A percentile compares a stretch with the other conserved stretches of the same genome.
Evolutionary conservation across 1,140 invertebrate genomes (phyloP).

Genomic region (Lamellibrachia luymesi): DNA sequence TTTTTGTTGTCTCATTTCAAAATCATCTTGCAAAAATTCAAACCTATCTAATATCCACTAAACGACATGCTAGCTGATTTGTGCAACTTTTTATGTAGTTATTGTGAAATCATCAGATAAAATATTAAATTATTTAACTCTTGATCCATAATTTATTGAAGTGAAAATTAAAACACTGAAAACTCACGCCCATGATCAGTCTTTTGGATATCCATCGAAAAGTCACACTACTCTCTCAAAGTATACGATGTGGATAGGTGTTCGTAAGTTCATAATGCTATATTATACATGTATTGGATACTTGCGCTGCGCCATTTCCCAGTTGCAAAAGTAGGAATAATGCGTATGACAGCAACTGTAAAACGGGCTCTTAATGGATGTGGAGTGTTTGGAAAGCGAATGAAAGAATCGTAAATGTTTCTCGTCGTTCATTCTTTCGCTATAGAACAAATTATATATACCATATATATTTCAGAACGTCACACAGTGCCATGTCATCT

Average conservation of each 20-base stretch:
- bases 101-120: too few species aligned
- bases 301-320: background rate
- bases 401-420: background rate
- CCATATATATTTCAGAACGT: background rate
- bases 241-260: too few species aligned
- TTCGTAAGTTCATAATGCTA: background rate
- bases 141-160: too few species aligned
- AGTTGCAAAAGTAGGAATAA: background rate
- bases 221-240: background rate
- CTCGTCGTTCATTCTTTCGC: background rate
- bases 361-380: background rate
- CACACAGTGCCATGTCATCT: background rate
- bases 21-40: too few species aligned
- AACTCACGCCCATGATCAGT: too few species aligned
- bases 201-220: background rate
- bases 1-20: too few species aligned
- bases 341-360: conserved; percentile 3
- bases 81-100: too few species aligned
- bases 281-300: background rate
- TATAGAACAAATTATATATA: background rate
- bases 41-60: too few species aligned
- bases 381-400: background rate
- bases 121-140: too few species aligned
- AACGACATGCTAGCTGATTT: too few species aligned
- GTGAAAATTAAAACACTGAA: too few species aligned